A percentile compares a stretch with the other conserved stretches of the same genome.
These are phyloP conservation scores for Pandemis corylana DNA, from an alignment of 2,888 invertebrate species.

Conservation along the genomic window DNA sequence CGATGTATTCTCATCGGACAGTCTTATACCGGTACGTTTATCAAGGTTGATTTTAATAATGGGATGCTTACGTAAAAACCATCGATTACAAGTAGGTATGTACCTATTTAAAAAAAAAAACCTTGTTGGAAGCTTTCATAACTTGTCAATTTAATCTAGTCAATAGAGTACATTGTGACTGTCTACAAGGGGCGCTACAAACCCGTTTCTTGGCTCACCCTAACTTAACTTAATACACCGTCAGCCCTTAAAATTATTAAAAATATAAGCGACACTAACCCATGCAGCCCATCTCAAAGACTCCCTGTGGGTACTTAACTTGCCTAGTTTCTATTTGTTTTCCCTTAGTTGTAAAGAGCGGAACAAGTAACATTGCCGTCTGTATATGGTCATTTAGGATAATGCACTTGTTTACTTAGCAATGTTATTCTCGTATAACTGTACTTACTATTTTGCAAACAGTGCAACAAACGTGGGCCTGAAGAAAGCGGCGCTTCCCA, in stretches of 20 bases:
- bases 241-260: not conserved
- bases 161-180: not conserved
- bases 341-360: conserved; percentile 30
- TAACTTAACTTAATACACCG: not conserved
- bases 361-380: conserved; percentile 33
- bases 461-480: conserved; percentile 27
- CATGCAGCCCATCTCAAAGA: not conserved
- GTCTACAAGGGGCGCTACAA: not conserved
- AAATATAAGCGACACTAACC: not conserved
- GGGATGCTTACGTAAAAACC: not conserved
- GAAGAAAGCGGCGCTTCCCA: conserved; percentile 27
- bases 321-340: conserved; percentile 17
- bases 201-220: not conserved
- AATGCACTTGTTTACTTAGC: conserved; percentile 61
- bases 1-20: not conserved
- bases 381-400: conserved; percentile 63
- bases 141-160: too few relatives aligned
- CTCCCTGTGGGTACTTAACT: not conserved
- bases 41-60: conserved; percentile 11
- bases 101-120: not conserved
- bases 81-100: not conserved
- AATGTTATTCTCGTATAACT: conserved; percentile 33
- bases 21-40: not conserved
- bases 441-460: conserved; percentile 36
- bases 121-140: too few relatives aligned